These are phyloP conservation scores for Miichthys miiuy DNA, from an alignment of 2,797 vertebrate species.

Conservation along the genomic window DNA sequence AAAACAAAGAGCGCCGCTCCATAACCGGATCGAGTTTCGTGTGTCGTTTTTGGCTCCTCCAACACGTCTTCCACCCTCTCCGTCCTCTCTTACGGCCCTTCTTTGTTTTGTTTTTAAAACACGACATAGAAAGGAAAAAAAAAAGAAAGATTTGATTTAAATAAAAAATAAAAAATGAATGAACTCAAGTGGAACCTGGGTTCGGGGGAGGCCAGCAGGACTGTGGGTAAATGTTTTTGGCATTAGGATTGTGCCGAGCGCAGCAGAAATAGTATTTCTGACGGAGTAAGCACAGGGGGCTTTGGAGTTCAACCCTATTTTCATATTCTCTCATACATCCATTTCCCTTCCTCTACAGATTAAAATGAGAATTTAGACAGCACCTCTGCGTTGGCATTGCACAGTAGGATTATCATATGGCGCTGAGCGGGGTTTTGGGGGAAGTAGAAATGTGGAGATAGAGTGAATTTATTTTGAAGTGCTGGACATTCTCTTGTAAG, in stretches of 20 bases:
- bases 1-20: slow-evolving; percentile 59
- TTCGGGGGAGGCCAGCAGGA: slow-evolving; percentile 50
- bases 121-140: slow-evolving; percentile 35
- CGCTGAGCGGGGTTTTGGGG: slow-evolving; percentile 47
- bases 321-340: slow-evolving; percentile 74
- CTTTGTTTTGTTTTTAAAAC: slow-evolving; percentile 65
- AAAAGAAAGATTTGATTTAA: slow-evolving; percentile 38
- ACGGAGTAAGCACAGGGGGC: slow-evolving; percentile 75
- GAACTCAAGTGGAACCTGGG: slow-evolving; percentile 64
- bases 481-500: slow-evolving; percentile 49
- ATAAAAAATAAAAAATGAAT: slow-evolving; percentile 43
- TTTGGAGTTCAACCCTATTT: slow-evolving; percentile 79
- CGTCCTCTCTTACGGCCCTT: slow-evolving; percentile 38
- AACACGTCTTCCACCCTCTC: background rate
- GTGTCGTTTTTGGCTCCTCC: slow-evolving; percentile 64
- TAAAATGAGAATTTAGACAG: slow-evolving; percentile 72
- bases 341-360: slow-evolving; percentile 72
- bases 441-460: slow-evolving; percentile 46
- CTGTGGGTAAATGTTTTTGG: slow-evolving; percentile 74
- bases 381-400: slow-evolving; percentile 66
- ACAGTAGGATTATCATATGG: slow-evolving; percentile 75
- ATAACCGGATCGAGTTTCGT: slow-evolving; percentile 67
- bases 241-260: slow-evolving; percentile 74
- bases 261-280: slow-evolving; percentile 80
- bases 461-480: slow-evolving; percentile 49